Conservation (phyloP, 2,113 vertebrate genomes). For the Xiphias gladius region DNA sequence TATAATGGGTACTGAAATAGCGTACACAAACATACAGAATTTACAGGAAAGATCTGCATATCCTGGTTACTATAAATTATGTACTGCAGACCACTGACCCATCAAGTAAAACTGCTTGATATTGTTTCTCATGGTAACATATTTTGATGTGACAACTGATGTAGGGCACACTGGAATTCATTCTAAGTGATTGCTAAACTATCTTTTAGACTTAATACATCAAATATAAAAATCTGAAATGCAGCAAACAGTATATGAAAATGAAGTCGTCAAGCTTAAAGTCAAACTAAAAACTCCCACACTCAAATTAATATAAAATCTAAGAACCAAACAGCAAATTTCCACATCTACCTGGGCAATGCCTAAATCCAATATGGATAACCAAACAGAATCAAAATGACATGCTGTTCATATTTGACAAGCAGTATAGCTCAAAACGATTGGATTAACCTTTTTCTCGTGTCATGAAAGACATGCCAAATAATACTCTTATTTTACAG, state of each 20-base stretch:
- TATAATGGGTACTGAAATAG: too few species aligned
- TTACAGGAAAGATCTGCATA: background rate
- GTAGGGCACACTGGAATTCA: background rate
- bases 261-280: background rate
- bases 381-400: constrained; percentile 71
- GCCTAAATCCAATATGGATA: constrained; percentile 52
- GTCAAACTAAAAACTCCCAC: constrained; percentile 19
- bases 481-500: constrained; percentile 44
- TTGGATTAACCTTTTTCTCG: constrained; percentile 75
- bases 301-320: constrained; percentile 7
- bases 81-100: background rate
- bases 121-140: background rate
- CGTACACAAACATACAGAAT: background rate
- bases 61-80: background rate
- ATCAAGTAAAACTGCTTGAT: background rate
- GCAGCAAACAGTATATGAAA: background rate
- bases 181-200: background rate
- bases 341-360: constrained; percentile 42
- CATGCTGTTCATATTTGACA: constrained; percentile 70
- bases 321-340: constrained; percentile 31
- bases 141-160: background rate
- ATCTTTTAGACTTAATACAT: background rate
- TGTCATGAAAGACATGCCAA: constrained; percentile 42
- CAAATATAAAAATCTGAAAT: background rate
- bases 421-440: constrained; percentile 61